Evolutionary conservation across 2,888 invertebrate species (phyloP).

Genomic region (Brachypterus glaber): DNA sequence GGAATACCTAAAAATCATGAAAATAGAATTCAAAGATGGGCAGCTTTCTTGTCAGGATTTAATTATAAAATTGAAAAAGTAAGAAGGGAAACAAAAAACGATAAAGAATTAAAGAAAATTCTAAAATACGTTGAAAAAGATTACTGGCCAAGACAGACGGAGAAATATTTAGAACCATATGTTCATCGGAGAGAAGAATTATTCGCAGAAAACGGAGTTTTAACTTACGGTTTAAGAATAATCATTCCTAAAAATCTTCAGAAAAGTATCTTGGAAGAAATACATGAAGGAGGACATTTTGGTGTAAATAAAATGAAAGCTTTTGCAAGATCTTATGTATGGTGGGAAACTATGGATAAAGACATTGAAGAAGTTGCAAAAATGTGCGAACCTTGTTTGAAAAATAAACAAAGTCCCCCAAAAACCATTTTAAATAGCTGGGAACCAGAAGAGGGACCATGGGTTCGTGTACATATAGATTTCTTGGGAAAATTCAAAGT

Average conservation of each 20-base stretch:
- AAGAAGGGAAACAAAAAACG: too few species aligned
- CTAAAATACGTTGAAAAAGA: too few species aligned
- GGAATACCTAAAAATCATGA: too few species aligned
- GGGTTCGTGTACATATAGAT: conserved; percentile 13
- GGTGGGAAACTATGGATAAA: conserved; percentile 7
- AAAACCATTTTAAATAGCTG: conserved; percentile 8
- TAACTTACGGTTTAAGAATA: conserved; percentile 11
- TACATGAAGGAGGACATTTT: conserved; percentile 21
- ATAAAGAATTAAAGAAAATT: too few species aligned
- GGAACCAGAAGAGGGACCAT: conserved; percentile 9
- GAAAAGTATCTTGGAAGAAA: conserved; percentile 5
- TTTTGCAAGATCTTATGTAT: conserved; percentile 7
- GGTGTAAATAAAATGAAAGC: conserved; percentile 8
- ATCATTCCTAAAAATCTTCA: conserved; percentile 9
- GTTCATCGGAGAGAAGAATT: conserved; percentile 8
- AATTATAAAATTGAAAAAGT: too few species aligned
- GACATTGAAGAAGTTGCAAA: conserved; percentile 8
- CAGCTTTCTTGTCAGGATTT: too few species aligned
- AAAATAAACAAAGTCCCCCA: conserved; percentile 8
- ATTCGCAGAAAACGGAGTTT: conserved; percentile 6
- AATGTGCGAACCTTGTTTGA: conserved; percentile 9
- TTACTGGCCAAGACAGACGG: too few species aligned
- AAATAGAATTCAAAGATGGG: too few species aligned
- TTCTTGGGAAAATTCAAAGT: conserved; percentile 9
- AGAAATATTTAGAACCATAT: too few species aligned